Evolutionary conservation across 1,140 invertebrate species (phyloP), one percentile per base, ranked within the genome.

Genomic region (Adoxophyes honmai): DNA sequence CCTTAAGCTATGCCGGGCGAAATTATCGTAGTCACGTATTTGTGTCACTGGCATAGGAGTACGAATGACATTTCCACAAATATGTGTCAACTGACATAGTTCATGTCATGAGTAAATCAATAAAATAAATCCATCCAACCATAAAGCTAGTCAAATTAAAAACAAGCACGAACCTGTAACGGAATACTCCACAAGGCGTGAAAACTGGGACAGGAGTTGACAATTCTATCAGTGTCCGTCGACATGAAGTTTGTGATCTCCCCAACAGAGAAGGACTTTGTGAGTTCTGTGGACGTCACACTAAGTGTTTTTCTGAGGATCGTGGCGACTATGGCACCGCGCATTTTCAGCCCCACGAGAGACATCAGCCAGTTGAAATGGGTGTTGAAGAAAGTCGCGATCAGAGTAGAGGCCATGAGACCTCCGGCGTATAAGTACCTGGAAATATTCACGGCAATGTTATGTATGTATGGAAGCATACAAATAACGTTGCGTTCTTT

Each of bases 201-300:
- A 85, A 99, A 98, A 88, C 96, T 98, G 0, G 96, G 94, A 89
- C 96, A 98, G 35, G 98, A 96, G 86, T 99, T 99, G 0, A 98
- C 94, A 64, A 99, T 96, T 68, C 98, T 91, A 75, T 98, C 97
- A 0, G 95, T 95, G 84, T 99, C 98, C 0, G 96, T 98, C 28
- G 96, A 98, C 94, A 99, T 98, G 68, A 98, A 97, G 89, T 99
- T 99, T 0, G 98, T 93, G 18, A 99, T 95, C 90, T 99, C 95
- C 0, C 97, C 97, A 62, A 93, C 91, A 55, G 92, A 94, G 80
- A 94, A 96, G 55, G 89, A 73, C 15, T 89, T 89, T 59, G 88
- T 91, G 15, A 93, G 77, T 42, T 89, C 83, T 28, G 88, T 91
- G 1, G 91, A 89, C 0, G 90, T 91, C 3, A 89, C 86, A 52